A percentile compares a stretch with the other conserved stretches of the same genome.
Conservation (phyloP, 2,888 invertebrate genomes). For the Eilema griseolum region DNA sequence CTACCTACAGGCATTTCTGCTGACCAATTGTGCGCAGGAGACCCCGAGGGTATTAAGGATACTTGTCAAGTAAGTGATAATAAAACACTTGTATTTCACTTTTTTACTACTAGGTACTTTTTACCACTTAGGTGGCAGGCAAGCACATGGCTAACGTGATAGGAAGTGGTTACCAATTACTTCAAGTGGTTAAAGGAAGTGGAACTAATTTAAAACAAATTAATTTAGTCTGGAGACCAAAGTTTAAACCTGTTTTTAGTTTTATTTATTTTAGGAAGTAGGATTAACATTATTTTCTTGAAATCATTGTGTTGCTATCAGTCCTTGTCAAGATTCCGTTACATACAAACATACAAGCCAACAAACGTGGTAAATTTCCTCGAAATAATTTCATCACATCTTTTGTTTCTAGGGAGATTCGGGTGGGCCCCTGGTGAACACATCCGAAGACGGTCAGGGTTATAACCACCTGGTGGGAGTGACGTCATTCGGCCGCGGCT, state of each 20-base stretch:
- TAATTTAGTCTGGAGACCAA: too few species aligned
- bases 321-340: neutral
- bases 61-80: slow-evolving; percentile 71
- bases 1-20: slow-evolving; percentile 68
- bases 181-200: too few species aligned
- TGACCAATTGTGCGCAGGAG: slow-evolving; percentile 79
- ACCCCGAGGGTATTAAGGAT: slow-evolving; percentile 69
- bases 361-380: neutral
- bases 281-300: too few species aligned
- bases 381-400: neutral
- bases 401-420: slow-evolving; percentile 74
- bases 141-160: too few species aligned
- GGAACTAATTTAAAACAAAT: too few species aligned
- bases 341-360: neutral
- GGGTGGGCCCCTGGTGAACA: slow-evolving; percentile 76
- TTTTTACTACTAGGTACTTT: neutral
- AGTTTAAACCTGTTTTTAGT: too few species aligned
- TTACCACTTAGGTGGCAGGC: too few species aligned
- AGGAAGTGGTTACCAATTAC: too few species aligned
- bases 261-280: too few species aligned
- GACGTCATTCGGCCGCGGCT: slow-evolving; percentile 82
- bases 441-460: slow-evolving; percentile 43
- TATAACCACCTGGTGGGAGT: slow-evolving; percentile 73
- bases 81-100: neutral
- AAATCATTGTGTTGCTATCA: neutral